Conservation (phyloP, 2,888 invertebrate species). For the Ormyrus labotus region DNA sequence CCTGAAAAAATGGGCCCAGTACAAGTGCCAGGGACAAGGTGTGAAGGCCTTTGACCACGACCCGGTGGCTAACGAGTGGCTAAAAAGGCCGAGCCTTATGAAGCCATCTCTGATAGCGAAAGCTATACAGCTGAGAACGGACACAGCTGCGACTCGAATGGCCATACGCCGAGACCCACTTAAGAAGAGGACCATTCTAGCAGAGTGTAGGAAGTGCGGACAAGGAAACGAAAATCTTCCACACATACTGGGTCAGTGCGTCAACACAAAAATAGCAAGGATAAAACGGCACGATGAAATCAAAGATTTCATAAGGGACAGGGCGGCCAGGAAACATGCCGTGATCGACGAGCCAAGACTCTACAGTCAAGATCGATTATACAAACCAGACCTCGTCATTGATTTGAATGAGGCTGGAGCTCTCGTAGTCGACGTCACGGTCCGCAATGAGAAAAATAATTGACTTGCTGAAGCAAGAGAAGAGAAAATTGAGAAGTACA, state of each 20-base stretch:
- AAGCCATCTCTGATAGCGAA: too few species aligned
- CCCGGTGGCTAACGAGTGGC: too few species aligned
- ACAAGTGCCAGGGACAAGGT: too few species aligned
- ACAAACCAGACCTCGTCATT: constrained; percentile 18
- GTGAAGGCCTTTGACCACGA: too few species aligned
- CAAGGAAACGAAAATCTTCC: not conserved
- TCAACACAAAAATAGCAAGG: not conserved
- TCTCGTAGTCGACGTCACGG: constrained; percentile 45
- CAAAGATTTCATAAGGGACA: not conserved
- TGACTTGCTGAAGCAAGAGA: not conserved
- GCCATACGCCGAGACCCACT: too few species aligned
- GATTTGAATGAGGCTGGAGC: constrained; percentile 21
- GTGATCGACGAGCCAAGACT: constrained; percentile 3
- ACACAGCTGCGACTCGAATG: too few species aligned
- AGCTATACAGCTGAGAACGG: too few species aligned
- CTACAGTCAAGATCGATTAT: too few species aligned
- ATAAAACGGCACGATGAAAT: constrained; percentile 3
- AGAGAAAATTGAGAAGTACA: constrained; percentile 48
- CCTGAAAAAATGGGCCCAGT: too few species aligned
- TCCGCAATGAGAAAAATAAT: constrained; percentile 46
- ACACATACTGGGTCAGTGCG: not conserved
- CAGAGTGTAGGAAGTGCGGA: not conserved
- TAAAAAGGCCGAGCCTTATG: too few species aligned
- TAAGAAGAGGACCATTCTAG: too few species aligned
- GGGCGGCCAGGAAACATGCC: not conserved